Percentiles rank a stretch among this genome's conserved stretches.
Evolutionary conservation across 2,888 invertebrate species (phyloP).

Genomic region (Charanyca ferruginea): DNA sequence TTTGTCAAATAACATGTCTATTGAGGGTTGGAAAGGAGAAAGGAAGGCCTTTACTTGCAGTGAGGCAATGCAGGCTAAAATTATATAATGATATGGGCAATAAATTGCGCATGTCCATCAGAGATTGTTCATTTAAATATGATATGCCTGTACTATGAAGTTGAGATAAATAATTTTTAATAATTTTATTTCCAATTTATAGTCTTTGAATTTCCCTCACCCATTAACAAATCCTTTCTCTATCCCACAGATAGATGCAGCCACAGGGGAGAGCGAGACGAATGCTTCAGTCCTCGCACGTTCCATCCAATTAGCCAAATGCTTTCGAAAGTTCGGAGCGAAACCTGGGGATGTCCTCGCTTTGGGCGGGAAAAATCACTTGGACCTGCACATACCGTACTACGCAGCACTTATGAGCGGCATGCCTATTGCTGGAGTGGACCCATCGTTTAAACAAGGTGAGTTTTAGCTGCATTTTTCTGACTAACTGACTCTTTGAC

Average conservation of each 20-base stretch:
- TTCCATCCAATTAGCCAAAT: conserved; percentile 74
- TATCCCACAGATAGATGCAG: conserved; percentile 80
- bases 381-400: conserved; percentile 80
- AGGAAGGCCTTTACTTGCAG: too few species aligned
- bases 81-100: too few species aligned
- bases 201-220: neutral
- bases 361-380: conserved; percentile 79
- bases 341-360: conserved; percentile 80
- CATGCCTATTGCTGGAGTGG: conserved; percentile 78
- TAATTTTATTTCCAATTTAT: too few species aligned
- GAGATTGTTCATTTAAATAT: too few species aligned
- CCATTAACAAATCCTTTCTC: neutral
- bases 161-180: too few species aligned
- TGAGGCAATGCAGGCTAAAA: too few species aligned
- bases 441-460: conserved; percentile 80
- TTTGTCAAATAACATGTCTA: too few species aligned
- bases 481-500: too few species aligned
- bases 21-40: too few species aligned
- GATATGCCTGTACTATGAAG: too few species aligned
- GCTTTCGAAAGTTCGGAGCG: conserved; percentile 73
- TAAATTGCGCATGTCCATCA: too few species aligned
- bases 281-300: conserved; percentile 76
- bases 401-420: conserved; percentile 81
- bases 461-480: too few species aligned
- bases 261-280: conserved; percentile 79